Base-by-base conservation (phyloP, 2,113 vertebrate genomes). In the Tyrannus savana region DNA sequence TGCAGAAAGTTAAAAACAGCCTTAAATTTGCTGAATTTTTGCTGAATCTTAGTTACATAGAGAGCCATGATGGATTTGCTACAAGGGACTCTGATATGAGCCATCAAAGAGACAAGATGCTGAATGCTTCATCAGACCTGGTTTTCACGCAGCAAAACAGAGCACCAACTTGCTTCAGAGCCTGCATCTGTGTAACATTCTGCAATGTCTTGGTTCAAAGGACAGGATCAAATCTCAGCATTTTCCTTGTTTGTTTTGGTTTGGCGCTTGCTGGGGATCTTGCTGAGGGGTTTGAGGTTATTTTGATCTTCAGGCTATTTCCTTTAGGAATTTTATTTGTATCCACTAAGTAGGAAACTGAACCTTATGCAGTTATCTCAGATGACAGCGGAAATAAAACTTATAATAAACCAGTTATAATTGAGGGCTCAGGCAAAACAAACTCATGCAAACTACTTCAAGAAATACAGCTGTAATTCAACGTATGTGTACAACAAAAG, bases 321-420 rank as follows among this genome's bases (percentile, higher is more conserved):
- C 16, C 22, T 55, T 67, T 5, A 93, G 39, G 21, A 78, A 64
- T 52, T 75, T 59, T 41, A 44, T 31, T 91, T 75, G 27, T 12
- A 9, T 10, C 27, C 1, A 7, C 59, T 44, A 59, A 47, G 27
- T 10, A 90, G 41, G 27, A 56, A 86, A 73, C 15, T 59, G 58
- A 92, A 71, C 47, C 76, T 78, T 49, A 93, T 68, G 33, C 56
- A 91, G 64, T 92, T 90, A 89, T 71, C 47, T 92, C 82, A 97
- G 72, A 96, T 33, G 59, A 59, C 87, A 97, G 85, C 81, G 97
- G 76, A 71, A 94, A 87, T 88, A 92, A 84, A 97, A 96, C 72
- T 93, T 93, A 44, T 4, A 31, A 76, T 73, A 88, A 85, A 97
- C 95, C 76, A 63, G 39, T 33, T 60, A n/a, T 87, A 92, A 90